Conservation (phyloP, 2,113 vertebrate genomes). For the Macheiramphus alcinus region DNA sequence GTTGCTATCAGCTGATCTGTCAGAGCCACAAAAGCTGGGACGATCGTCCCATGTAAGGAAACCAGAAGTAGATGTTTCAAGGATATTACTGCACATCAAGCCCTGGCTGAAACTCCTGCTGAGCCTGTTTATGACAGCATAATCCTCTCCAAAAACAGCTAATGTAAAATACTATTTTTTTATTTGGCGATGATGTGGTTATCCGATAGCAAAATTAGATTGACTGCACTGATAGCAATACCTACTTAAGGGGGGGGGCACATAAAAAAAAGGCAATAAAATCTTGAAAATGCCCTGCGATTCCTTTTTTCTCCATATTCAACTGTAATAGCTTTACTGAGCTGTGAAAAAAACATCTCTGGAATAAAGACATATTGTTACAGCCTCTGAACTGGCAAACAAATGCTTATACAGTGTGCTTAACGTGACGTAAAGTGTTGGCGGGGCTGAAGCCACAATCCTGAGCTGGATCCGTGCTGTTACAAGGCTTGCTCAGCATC, state of each 20-base stretch:
- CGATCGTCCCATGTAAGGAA: background rate
- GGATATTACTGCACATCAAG: background rate
- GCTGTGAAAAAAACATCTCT: background rate
- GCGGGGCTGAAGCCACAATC: background rate
- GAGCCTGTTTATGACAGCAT: slow-evolving; percentile 60
- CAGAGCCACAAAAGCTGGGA: background rate
- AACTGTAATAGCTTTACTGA: background rate
- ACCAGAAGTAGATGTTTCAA: slow-evolving; percentile 24
- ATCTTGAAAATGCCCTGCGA: background rate
- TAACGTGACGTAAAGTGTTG: background rate
- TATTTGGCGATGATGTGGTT: background rate
- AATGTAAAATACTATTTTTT: slow-evolving; percentile 22
- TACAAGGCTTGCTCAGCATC: background rate
- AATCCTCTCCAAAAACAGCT: slow-evolving; percentile 51
- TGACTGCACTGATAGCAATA: slow-evolving; percentile 13
- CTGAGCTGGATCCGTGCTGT: background rate
- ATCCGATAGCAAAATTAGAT: background rate
- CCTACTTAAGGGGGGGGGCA: background rate
- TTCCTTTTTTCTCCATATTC: background rate
- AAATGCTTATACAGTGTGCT: background rate
- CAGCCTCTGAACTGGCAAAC: background rate
- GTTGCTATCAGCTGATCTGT: background rate
- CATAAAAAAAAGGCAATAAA: slow-evolving; percentile 15
- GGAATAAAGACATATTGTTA: slow-evolving; percentile 15
- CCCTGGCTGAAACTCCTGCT: slow-evolving; percentile 43